Evolutionary conservation across 2,797 vertebrate species (phyloP), one percentile per base, ranked within the genome.

Genomic region (Melanogrammus aeglefinus): DNA sequence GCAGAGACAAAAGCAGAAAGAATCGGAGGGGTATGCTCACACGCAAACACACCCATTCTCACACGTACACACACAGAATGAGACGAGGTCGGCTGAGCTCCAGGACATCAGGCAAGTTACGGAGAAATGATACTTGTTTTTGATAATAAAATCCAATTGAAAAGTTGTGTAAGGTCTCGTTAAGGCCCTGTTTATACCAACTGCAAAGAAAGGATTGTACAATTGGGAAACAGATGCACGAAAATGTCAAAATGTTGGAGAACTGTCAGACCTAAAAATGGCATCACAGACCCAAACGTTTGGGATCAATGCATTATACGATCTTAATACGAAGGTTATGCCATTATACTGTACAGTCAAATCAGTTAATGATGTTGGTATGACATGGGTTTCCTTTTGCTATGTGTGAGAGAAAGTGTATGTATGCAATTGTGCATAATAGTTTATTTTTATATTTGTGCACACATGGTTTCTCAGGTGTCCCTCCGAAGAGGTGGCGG

Each of bases 1-100:
- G 88, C 97, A 99, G 82, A 91, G 97, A 71, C 96, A 97, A 90
- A 97, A 96, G 81, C 98, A 97, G 84, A 97, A 94, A 88, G 96
- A 94, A 38, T 79, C 96, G 77, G 96, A 97, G 77, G 95, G 93
- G 16, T 96, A 97, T 84, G 85, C 79, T 8, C 91, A 89, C 82
- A 70, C 85, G 73, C 82, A 89, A 78, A 81, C 87, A 75, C 91
- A 91, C 80, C 86, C 86, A 69, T 86, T 86, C 66, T n/a, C 90
- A 75, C 90, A 83, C 82, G 84, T 81, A 71, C 89, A 88, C 84
- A 86, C 84, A 7, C 81, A 76, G 0, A 76, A 91, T 12, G 96
- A 98, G 76, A 92, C 93, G 77, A 95, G 93, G 84, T 94, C 95
- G 6, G 82, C 92, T 1, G 97, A 98, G 74, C 86, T 96, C 79